Conservation (phyloP, 1,140 invertebrate species). For the Hestina assimilis region DNA sequence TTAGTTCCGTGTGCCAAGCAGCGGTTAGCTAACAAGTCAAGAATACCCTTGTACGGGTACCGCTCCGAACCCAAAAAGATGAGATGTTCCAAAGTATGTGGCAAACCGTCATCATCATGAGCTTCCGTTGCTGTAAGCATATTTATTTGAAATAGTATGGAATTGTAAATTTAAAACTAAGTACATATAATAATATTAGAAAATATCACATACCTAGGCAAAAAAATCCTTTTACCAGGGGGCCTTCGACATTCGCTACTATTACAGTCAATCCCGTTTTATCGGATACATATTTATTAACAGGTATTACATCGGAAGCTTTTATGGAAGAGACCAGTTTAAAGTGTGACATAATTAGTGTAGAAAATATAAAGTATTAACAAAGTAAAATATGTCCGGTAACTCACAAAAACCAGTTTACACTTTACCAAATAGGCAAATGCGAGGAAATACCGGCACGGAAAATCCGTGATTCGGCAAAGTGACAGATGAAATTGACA, state of each 20-base stretch:
- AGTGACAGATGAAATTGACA: too few relatives aligned
- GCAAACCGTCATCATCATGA: slow-evolving; percentile 93
- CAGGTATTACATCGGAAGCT: slow-evolving; percentile 85
- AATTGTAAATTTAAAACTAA: too few relatives aligned
- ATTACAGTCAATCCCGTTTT: slow-evolving; percentile 88
- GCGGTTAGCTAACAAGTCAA: slow-evolving; percentile 92
- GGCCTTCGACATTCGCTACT: slow-evolving; percentile 91
- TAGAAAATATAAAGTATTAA: not conserved
- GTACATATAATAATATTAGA: not conserved
- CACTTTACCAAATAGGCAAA: not conserved
- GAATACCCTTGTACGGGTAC: slow-evolving; percentile 93
- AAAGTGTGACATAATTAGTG: slow-evolving; percentile 73
- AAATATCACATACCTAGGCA: slow-evolving; percentile 83
- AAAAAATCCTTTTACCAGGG: slow-evolving; percentile 92
- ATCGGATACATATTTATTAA: slow-evolving; percentile 89
- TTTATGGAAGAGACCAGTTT: slow-evolving; percentile 82
- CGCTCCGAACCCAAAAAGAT: slow-evolving; percentile 94
- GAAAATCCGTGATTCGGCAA: too few relatives aligned
- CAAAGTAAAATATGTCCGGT: not conserved
- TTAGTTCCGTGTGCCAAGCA: slow-evolving; percentile 95
- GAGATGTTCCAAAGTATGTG: slow-evolving; percentile 95
- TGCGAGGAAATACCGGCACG: not conserved
- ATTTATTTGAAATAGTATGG: too few relatives aligned
- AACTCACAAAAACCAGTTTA: not conserved
- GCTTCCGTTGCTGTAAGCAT: slow-evolving; percentile 88